Percentiles rank a stretch among this genome's conserved stretches.
Evolutionary conservation across 2,797 vertebrate species (phyloP).

Genomic region (Vespertilio murinus): DNA sequence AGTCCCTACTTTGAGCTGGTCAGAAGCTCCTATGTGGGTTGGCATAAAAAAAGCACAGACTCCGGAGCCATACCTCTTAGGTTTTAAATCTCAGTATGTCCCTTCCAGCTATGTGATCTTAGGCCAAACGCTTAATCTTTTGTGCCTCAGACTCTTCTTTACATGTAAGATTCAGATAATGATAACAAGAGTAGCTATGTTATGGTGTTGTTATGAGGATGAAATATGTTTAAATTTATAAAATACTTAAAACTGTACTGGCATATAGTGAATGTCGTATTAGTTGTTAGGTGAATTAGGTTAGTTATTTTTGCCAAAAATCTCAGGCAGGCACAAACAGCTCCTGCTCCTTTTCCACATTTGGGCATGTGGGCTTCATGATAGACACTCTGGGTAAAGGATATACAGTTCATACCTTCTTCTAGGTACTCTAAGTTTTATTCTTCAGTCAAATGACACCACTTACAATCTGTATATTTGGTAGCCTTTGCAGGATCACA

Average conservation of each 20-base stretch:
- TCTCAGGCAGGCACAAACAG: not conserved
- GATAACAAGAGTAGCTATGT: not conserved
- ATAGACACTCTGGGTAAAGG: not conserved
- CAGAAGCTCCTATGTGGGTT: not conserved
- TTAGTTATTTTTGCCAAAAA: conserved; percentile 2
- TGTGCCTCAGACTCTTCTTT: not conserved
- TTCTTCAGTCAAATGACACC: not conserved
- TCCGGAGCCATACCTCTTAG: not conserved
- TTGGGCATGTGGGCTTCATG: not conserved
- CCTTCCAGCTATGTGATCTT: not conserved
- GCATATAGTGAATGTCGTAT: not conserved
- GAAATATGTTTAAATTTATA: conserved; percentile 14
- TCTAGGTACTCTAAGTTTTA: not conserved
- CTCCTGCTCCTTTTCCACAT: not conserved
- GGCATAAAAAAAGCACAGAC: not conserved
- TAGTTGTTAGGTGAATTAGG: conserved; percentile 2
- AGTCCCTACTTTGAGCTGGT: not conserved
- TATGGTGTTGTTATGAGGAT: not conserved
- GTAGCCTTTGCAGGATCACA: not conserved
- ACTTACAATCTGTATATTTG: not conserved
- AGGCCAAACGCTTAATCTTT: not conserved
- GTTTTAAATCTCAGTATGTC: not conserved
- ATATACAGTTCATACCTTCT: not conserved
- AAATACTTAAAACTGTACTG: conserved; percentile 12
- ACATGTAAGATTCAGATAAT: not conserved